Evolutionary conservation across 2,113 vertebrate genomes (phyloP).

Genomic region (Phylloscopus trochiloides): DNA sequence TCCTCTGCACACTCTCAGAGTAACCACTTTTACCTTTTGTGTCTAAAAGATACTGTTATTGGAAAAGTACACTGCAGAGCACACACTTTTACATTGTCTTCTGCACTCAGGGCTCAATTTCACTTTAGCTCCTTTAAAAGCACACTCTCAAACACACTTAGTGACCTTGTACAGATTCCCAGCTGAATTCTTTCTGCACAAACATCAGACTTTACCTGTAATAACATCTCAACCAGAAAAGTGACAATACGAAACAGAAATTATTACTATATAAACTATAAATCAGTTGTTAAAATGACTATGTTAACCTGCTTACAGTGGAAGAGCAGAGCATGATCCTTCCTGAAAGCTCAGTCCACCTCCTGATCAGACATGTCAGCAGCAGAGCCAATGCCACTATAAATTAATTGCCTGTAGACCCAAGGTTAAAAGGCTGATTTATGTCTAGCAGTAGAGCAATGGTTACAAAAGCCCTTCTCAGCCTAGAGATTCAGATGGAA

Average conservation of each 20-base stretch:
- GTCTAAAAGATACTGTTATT: neutral
- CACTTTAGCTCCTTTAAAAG: neutral
- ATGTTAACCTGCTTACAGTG: neutral
- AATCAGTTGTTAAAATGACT: neutral
- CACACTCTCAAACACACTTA: neutral
- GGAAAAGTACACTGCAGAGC: neutral
- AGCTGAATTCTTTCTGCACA: neutral
- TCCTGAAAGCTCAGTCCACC: neutral
- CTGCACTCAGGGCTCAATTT: neutral
- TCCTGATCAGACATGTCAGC: accelerated
- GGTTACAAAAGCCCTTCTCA: neutral
- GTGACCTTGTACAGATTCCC: neutral
- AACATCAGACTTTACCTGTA: neutral
- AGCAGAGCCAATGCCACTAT: neutral
- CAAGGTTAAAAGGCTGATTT: neutral
- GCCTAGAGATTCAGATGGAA: neutral
- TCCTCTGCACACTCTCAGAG: neutral
- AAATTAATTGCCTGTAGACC: neutral
- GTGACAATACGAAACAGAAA: neutral
- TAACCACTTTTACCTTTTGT: neutral
- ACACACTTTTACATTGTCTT: neutral
- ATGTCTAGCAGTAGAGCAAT: neutral
- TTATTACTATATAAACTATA: neutral
- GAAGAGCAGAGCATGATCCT: neutral
- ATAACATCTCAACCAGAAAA: neutral